These are phyloP conservation scores for Ylistrum balloti DNA, from an alignment of 1,140 invertebrate species.

Conservation along the genomic window DNA sequence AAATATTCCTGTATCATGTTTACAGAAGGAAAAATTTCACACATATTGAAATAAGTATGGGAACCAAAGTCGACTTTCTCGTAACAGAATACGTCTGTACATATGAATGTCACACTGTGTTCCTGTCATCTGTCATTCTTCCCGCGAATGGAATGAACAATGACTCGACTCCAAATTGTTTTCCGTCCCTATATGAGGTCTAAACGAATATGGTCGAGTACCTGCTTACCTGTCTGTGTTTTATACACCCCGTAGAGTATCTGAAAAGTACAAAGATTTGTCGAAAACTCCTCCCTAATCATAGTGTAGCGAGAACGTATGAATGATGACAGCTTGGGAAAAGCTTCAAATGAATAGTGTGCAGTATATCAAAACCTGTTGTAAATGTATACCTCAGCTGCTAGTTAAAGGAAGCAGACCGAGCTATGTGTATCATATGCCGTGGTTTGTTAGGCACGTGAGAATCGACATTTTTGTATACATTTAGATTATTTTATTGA, in stretches of 20 bases:
- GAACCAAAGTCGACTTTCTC: constrained; percentile 27
- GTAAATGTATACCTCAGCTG: constrained; percentile 31
- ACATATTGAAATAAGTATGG: not conserved
- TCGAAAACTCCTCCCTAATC: constrained; percentile 1
- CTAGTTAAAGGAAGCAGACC: not conserved
- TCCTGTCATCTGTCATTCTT: not conserved
- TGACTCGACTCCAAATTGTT: not conserved
- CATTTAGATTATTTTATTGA: constrained; percentile 34
- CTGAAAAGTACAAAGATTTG: constrained; percentile 22
- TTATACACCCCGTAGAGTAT: not conserved
- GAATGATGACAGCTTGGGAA: constrained; percentile 24
- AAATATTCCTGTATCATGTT: constrained; percentile 7
- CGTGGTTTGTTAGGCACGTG: not conserved
- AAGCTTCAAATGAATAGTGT: not conserved
- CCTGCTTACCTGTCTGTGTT: not conserved
- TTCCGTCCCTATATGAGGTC: not conserved
- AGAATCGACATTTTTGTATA: constrained; percentile 12
- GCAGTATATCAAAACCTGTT: constrained; percentile 11
- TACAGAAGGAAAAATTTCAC: not conserved
- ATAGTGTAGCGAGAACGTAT: not conserved
- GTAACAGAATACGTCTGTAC: not conserved
- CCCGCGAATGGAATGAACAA: not conserved
- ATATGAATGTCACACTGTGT: constrained; percentile 31
- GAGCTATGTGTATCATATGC: not conserved
- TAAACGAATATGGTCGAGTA: not conserved